Base-by-base conservation (phyloP, 2,113 vertebrate genomes). In the Coptodon bakossiorum region DNA sequence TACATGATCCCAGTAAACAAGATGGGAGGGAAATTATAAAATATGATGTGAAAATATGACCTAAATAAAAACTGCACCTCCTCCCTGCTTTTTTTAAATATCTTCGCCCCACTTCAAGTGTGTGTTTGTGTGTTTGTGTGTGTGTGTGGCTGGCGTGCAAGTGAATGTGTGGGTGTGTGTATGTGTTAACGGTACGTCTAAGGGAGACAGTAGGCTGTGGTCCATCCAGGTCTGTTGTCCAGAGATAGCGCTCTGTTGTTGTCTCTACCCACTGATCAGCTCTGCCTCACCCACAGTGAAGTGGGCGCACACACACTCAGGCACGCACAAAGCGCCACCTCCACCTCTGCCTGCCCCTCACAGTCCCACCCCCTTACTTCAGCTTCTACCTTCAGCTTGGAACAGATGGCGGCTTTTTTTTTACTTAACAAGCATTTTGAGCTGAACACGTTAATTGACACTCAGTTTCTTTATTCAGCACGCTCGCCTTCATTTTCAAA, bases 241-340 rank as follows among this genome's bases (percentile, higher is more conserved):
- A 71, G 79, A 94, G 94, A 95, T 95, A 94, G 89, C 50, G 52
- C 84, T 81, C 91, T 88, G 88, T 85, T 92, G 90, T 93, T 90
- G 90, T 92, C 66, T 87, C 87, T 89, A 83, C 89, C 80, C 66
- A 84, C 93, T 90, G 91, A 94, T 91, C 88, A 76, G 38, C 85
- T 83, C 85, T 40, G 57, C 68, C 38, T 90, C 84, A 83, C 89
- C 79, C 89, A 86, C 90, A 36, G 85, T 31, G 54, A 89, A 59
- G 83, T 78, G 54, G 52, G 56, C 27, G 79, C 24, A 43, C 63
- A 53, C 73, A 90, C 80, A 16, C 38, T 43, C 36, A 24, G 40
- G 16, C 68, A 76, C 9, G 14, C 71, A 76, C 48, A 76, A 56
- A 79, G 27, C 16, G 3, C 48, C 88, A 78, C 34, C 40, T 31